Evolutionary conservation across 64 coral and sea anemone genomes (phyloP), one percentile per base, ranked within the genome.

Genomic region (Cladopsammia gracilis): DNA sequence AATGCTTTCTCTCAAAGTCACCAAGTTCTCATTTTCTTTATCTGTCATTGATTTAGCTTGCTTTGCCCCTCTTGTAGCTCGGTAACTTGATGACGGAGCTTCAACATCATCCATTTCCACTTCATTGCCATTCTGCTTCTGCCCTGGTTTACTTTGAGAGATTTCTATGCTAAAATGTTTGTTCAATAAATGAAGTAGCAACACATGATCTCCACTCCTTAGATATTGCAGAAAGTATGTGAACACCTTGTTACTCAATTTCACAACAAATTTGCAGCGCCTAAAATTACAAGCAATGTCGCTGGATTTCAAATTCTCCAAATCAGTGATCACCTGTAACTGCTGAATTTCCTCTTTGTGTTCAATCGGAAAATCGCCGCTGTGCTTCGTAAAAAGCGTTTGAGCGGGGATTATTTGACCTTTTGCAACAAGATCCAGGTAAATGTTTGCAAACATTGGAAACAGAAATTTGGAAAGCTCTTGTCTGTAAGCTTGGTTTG

Each of bases 211-310:
- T 24, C 60, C 86, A 75, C 92, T 96, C 51, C 95, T 96, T 20
- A 99, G 48, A 99, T 88, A 99, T 52, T 99, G 98, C 22, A 96
- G 80, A 7, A 99, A 94, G 91, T 99, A 99, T 6, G 94, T 99
- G 70, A 99, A 99, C 2, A 99, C 91, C 73, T 99, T 99, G 66
- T 78, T 91, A 43, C 94, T 93, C 1, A 99, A 54, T 69, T 89
- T 96, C 0, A 96, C 26, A 2, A 94, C 70, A 56, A 77, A 99
- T 90, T 99, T 99, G 80, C 98, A 94, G 5, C 95, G 95, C 73
- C 91, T 85, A 66, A 99, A 99, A 23, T 99, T 96, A 10, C 94
- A 78, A 11, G 98, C 98, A 20, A 79, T 94, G 54, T 99, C 98
- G 43, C 98, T 99, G n/a, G 98, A 96, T 65, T 93, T 99, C 19